Base-by-base conservation (phyloP, 1,140 invertebrate species). In the Scylla paramamosain region DNA sequence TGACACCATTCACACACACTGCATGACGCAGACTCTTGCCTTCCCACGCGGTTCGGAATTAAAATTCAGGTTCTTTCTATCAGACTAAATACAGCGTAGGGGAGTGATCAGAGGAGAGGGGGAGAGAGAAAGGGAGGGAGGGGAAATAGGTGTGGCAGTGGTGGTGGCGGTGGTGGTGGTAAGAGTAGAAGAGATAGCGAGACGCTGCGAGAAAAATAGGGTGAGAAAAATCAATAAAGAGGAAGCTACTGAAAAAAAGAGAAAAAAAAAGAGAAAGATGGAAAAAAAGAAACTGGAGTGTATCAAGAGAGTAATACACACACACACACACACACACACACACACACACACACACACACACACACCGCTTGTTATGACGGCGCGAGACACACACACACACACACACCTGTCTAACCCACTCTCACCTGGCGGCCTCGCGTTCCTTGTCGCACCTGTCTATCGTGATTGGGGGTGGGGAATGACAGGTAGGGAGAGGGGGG, bases 271-370 rank as follows among this genome's bases (percentile, higher is more conserved):
- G 14, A 48, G 14, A 14, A 48, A 7, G 46, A 7, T 48, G 4
- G 46, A 48, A 14, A 7, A 4, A 20, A 59, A 59, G 39, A 39
- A 14, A 59, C 16, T 59, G 52, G 10, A 59, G 52, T 59, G 28
- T 32, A 87, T 87, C 12, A 4, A 87, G 39, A 6, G 8, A n/a
- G 10, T 20, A 87, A 87, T 0, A 87, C 84, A 87, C 84, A 87
- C 84, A 87, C 84, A 87, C 84, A 87, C 84, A 87, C 84, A 87
- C 84, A 87, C 84, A 87, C n/a, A 87, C n/a, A 87, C n/a, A 87
- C n/a, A 87, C n/a, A 87, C n/a, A 87, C 39, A 59, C 52, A 59
- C 52, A 59, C 52, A 59, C 52, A 59, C 52, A 59, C 52, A 59
- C 52, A 59, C 52, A 59, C 46, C 46, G 14, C 46, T 86, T 29